A percentile compares a stretch with the other conserved stretches of the same genome.
phyloP scores from a whole-genome alignment of 1,140 invertebrate species.

The Steinernema feltiae region DNA sequence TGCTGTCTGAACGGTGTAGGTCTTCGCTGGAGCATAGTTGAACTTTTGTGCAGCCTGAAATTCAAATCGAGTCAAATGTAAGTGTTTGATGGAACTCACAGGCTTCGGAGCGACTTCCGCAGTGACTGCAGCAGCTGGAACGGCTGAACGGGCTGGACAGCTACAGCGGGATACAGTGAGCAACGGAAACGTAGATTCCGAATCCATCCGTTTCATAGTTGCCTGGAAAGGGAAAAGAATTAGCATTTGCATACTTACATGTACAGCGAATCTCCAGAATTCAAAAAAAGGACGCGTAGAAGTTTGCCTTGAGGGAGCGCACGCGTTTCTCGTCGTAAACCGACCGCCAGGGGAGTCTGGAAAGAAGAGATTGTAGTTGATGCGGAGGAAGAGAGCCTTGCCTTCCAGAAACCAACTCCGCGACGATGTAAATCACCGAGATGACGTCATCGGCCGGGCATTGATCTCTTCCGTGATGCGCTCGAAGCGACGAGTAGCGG shows the following conservation, averaged over 20 bases:
- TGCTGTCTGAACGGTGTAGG: too few species aligned
- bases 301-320: not conserved
- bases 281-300: conserved; percentile 30
- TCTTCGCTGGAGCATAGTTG: too few species aligned
- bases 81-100: too few species aligned
- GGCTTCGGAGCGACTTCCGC: too few species aligned
- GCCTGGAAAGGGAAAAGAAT: conserved; percentile 19
- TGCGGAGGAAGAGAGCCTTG: not conserved
- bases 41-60: too few species aligned
- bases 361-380: not conserved
- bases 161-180: too few species aligned
- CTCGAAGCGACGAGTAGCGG: conserved; percentile 24
- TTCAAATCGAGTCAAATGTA: too few species aligned
- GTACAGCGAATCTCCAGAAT: conserved; percentile 29
- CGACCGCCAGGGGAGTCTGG: conserved; percentile 35
- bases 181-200: too few species aligned
- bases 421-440: conserved; percentile 37
- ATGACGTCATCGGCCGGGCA: conserved; percentile 36
- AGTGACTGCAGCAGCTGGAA: too few species aligned
- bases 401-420: conserved; percentile 38
- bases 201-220: too few species aligned
- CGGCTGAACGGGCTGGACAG: too few species aligned
- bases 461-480: conserved; percentile 27
- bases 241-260: conserved; percentile 8
- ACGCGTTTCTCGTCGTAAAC: conserved; percentile 28